Conservation (phyloP, 1,140 invertebrate species). For the Lithobius niger region DNA sequence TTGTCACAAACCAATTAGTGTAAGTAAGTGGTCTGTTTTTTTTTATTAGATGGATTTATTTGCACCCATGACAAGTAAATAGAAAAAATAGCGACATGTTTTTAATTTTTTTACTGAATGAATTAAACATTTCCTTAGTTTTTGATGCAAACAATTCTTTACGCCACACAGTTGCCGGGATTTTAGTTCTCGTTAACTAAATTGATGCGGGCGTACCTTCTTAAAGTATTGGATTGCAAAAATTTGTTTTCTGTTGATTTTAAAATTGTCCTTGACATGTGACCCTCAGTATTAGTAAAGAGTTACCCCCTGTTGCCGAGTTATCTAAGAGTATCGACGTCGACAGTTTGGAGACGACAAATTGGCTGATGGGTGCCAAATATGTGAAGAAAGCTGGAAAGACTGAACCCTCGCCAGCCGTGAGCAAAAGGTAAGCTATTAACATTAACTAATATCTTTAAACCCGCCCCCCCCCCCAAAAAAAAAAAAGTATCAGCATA, state of each 20-base stretch:
- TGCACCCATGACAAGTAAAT: too few species aligned
- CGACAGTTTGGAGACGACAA: slow-evolving; percentile 69
- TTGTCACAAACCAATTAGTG: too few species aligned
- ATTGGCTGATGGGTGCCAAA: slow-evolving; percentile 74
- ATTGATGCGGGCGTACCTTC: neutral
- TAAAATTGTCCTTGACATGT: neutral
- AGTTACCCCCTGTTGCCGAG: slow-evolving; percentile 49
- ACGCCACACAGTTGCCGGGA: too few species aligned
- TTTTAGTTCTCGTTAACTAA: slow-evolving; percentile 1
- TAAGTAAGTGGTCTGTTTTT: too few species aligned
- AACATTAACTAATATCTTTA: too few species aligned
- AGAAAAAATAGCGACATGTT: too few species aligned
- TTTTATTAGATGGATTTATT: too few species aligned
- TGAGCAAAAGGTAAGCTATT: slow-evolving; percentile 26
- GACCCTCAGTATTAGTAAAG: slow-evolving; percentile 30
- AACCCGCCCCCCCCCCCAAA: too few species aligned
- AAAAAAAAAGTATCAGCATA: too few species aligned
- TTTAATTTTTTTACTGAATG: too few species aligned
- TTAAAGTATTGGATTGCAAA: neutral
- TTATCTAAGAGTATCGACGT: slow-evolving; percentile 58
- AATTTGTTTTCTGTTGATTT: neutral
- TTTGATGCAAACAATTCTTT: too few species aligned
- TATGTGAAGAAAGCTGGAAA: slow-evolving; percentile 57
- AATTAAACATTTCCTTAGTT: too few species aligned
- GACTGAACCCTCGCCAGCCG: slow-evolving; percentile 37